Evolutionary conservation across 2,888 invertebrate genomes (phyloP), one percentile per base, ranked within the genome.

Genomic region (Drosophila atripex): DNA sequence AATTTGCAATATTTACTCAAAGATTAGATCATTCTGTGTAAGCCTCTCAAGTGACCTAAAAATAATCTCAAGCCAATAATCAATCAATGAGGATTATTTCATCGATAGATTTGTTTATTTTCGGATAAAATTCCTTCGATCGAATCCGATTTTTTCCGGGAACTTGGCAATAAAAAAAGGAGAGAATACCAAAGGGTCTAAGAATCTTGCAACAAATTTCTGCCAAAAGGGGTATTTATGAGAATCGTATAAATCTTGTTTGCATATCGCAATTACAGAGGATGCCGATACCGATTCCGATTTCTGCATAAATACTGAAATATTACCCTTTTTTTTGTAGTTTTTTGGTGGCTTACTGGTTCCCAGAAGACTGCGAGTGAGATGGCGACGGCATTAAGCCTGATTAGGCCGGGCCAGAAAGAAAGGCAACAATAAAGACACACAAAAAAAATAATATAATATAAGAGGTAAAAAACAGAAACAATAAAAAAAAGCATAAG

Each of bases 341-440:
- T 35, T 35, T 35, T 35, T 49, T 45, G 12, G 18, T 30, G 41
- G 35, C n/a, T n/a, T n/a, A n/a, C n/a, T n/a, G n/a, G 35, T 71
- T 71, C 72, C 54, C 47, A 46, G 63, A 63, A 64, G 51, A 43
- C 45, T 45, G 41, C 18, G 25, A 50, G 63, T 18, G 41, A 69
- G 72, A 72, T 64, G 73, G 45, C 80, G 65, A 69, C 73, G 83
- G 86, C 87, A 78, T 82, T 82, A 86, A 82, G 87, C 82, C 80
- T 74, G 80, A 87, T 80, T 80, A 86, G 85, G 76, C 71, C 66
- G 28, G 64, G 53, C 54, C 70, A 51, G 61, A 70, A 70, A 70
- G 69, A 70, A 70, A 70, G 70, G 72, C 64, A 71, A 63, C 63
- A 50, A 71, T 50, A 63, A 54, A 61, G 45, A 35, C 65, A 43